phyloP scores from a whole-genome alignment of 2,888 invertebrate species.

The Amiota mariae region DNA sequence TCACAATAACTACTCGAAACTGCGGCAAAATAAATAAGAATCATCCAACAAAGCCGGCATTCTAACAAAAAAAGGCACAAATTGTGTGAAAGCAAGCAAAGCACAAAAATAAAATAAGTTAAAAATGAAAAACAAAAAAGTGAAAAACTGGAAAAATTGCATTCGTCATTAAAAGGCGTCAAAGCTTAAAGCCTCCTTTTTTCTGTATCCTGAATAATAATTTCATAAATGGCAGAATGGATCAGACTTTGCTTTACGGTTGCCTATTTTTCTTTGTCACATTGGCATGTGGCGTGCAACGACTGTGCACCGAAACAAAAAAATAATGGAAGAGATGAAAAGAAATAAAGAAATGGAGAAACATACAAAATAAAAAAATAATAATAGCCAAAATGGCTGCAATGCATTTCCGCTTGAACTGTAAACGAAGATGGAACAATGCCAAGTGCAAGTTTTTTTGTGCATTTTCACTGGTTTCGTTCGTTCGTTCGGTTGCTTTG shows the following conservation, averaged over 20 bases:
- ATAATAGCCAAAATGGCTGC: conserved; percentile 52
- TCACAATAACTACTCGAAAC: conserved; percentile 56
- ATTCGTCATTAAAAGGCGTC: background rate
- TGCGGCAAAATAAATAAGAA: background rate
- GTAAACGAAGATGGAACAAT: conserved; percentile 58
- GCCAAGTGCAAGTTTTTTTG: conserved; percentile 50
- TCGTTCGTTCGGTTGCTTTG: conserved; percentile 1
- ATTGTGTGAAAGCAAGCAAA: conserved; percentile 43
- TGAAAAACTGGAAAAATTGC: background rate
- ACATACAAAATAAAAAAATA: conserved; percentile 34
- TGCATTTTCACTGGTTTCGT: conserved; percentile 23
- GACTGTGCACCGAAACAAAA: background rate
- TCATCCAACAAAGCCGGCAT: background rate
- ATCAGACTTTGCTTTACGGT: background rate
- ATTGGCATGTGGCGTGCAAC: background rate
- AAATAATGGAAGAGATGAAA: background rate
- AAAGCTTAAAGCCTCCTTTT: background rate
- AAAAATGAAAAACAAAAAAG: too few species aligned
- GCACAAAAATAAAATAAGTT: conserved; percentile 23
- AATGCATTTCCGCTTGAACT: conserved; percentile 11
- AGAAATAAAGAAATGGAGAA: conserved; percentile 23
- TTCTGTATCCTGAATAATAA: conserved; percentile 55
- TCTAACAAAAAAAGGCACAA: conserved; percentile 9
- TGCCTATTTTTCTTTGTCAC: background rate
- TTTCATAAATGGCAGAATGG: conserved; percentile 32